A percentile compares a stretch with the other conserved stretches of the same genome.
These are phyloP conservation scores for Lasioglossum zephyrum DNA, from an alignment of 2,888 invertebrate genomes.

Conservation along the genomic window DNA sequence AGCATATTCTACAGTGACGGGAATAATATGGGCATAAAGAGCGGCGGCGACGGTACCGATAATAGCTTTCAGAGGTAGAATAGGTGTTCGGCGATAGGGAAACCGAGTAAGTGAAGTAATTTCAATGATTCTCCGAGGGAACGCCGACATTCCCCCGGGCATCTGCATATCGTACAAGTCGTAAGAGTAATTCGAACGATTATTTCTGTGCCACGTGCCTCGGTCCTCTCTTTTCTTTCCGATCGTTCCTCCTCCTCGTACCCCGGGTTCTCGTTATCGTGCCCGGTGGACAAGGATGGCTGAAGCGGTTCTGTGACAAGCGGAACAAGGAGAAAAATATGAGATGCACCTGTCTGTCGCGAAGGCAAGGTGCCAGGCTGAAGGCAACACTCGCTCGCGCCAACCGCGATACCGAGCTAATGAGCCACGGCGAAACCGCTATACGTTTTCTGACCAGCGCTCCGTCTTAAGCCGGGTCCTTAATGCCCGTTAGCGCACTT, in stretches of 20 bases:
- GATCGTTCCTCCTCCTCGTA: slow-evolving; percentile 34
- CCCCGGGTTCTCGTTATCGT: slow-evolving; percentile 74
- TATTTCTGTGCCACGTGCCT: slow-evolving; percentile 77
- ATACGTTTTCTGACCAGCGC: slow-evolving; percentile 49
- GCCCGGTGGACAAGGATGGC: slow-evolving; percentile 68
- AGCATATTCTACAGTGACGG: too few relatives aligned
- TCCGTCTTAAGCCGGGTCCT: slow-evolving; percentile 19
- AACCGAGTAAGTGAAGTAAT: slow-evolving; percentile 34
- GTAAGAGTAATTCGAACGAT: slow-evolving; percentile 63
- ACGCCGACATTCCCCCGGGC: slow-evolving; percentile 40
- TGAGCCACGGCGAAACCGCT: slow-evolving; percentile 75
- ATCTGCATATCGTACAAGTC: slow-evolving; percentile 59
- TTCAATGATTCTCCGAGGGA: slow-evolving; percentile 38
- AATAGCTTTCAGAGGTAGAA: slow-evolving; percentile 8
- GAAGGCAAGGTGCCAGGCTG: slow-evolving; percentile 76
- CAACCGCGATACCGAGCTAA: slow-evolving; percentile 79
- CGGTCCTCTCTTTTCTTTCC: slow-evolving; percentile 34
- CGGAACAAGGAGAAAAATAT: slow-evolving; percentile 56
- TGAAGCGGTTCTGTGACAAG: slow-evolving; percentile 36
- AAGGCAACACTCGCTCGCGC: slow-evolving; percentile 74
- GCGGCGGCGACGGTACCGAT: not conserved
- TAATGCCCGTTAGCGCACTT: slow-evolving; percentile 20
- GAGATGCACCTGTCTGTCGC: slow-evolving; percentile 79
- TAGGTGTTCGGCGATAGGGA: not conserved
- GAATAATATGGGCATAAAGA: not conserved